These are phyloP conservation scores for Holotrichia oblita DNA, from an alignment of 1,140 invertebrate genomes.

Conservation along the genomic window DNA sequence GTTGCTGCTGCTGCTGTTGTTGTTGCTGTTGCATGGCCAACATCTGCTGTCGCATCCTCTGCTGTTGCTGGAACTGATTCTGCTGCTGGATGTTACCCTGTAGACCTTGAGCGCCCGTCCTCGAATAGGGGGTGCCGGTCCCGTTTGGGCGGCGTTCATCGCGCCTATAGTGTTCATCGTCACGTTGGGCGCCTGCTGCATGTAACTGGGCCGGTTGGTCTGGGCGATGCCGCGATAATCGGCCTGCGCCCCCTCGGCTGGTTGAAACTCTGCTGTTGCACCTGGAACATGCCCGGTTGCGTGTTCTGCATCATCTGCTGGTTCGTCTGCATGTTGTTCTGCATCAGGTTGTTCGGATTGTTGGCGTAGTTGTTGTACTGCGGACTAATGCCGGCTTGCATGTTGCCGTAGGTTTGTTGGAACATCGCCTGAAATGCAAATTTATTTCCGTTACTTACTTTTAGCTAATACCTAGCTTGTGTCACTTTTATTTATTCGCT, in stretches of 20 bases:
- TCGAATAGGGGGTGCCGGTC: conserved; percentile 60
- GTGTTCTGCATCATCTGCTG: conserved; percentile 59
- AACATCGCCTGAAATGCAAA: conserved; percentile 56
- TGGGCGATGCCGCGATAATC: conserved; percentile 57
- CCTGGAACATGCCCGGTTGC: conserved; percentile 50
- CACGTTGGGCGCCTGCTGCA: conserved; percentile 60
- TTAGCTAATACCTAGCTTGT: no score
- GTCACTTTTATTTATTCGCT: no score
- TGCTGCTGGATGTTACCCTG: conserved; percentile 54
- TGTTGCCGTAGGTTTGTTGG: conserved; percentile 57
- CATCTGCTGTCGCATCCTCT: conserved; percentile 51
- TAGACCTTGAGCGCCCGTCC: conserved; percentile 55
- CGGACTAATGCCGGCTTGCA: conserved; percentile 56
- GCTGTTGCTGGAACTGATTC: conserved; percentile 55
- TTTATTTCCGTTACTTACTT: no score
- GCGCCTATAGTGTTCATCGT: conserved; percentile 58
- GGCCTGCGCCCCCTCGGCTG: conserved; percentile 51
- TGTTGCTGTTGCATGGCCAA: conserved; percentile 52
- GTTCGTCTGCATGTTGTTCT: conserved; percentile 54
- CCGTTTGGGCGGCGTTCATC: conserved; percentile 50
- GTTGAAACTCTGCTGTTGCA: conserved; percentile 55
- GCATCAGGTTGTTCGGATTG: conserved; percentile 54
- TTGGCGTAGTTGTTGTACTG: conserved; percentile 57
- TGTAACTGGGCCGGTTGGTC: conserved; percentile 52
- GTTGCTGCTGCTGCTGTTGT: conserved; percentile 27